Base-by-base conservation (phyloP, 2,113 vertebrate genomes). In the Engystomops pustulosus region DNA sequence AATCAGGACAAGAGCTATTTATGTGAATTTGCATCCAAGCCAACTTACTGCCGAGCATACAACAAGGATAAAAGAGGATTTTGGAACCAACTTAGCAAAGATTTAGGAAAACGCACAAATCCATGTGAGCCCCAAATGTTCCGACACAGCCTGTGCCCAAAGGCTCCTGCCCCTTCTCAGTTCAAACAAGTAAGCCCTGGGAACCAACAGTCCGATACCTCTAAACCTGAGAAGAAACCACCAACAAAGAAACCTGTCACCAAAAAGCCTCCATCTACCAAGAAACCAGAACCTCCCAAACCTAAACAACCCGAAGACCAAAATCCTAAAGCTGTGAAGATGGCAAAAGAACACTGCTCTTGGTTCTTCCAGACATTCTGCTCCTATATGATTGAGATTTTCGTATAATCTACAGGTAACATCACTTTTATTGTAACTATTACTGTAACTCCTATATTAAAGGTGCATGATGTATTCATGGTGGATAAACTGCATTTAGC, bases 1-100 rank as follows among this genome's bases (percentile, higher is more conserved):
- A 88, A 90, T 34, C 83, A 15, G 49, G 83, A 60, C 62, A 83
- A 83, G 38, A 88, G 88, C 0, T 96, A 95, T 89, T 95, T 93
- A 94, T 96, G 95, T 67, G 95, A 96, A 25, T 96, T 93, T 69
- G 34, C 79, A 6, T 94, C 95, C 44, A 92, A 89, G 47, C 95
- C 95, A 0, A 81, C 91, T 0, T 45, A 88, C 36, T 96, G 95
- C 76, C 90, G 89, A 65, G 20, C 91, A 27, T 96, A 94, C 87
- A 92, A 88, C 87, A 92, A 89, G 74, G 94, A 95, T 51, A 94
- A 93, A 7, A 91, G 90, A 9, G 91, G 93, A 34, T 96, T 93
- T 89, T 96, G 95, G 86, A 89, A 90, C 30, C 95, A 95, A 90
- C 91, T 95, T 0, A 93, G 92, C 0, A 87, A 86, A 45, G 90